These are phyloP conservation scores for Pogonus chalceus DNA, from an alignment of 1,140 invertebrate species.

Conservation along the genomic window DNA sequence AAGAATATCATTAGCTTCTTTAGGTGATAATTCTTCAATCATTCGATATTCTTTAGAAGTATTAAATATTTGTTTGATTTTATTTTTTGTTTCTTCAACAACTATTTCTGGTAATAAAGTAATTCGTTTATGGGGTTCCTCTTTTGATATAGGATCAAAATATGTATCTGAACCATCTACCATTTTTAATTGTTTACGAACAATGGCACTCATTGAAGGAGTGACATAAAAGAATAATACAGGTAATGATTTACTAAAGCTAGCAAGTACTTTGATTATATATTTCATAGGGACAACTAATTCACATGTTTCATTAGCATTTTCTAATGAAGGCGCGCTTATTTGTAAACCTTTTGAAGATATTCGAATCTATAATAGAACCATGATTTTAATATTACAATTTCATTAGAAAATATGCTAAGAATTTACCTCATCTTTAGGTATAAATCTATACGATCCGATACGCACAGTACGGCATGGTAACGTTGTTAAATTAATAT, in stretches of 20 bases:
- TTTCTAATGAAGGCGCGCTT: constrained; percentile 51
- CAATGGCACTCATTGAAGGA: constrained; percentile 48
- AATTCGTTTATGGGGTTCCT: constrained; percentile 61
- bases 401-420: not conserved
- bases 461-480: constrained; percentile 66
- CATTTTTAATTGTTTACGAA: constrained; percentile 61
- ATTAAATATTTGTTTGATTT: constrained; percentile 58
- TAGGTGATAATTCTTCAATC: constrained; percentile 57
- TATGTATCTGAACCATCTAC: constrained; percentile 46
- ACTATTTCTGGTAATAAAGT: constrained; percentile 65
- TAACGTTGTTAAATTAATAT: constrained; percentile 26
- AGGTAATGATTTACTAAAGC: constrained; percentile 61
- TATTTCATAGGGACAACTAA: constrained; percentile 52
- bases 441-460: constrained; percentile 64
- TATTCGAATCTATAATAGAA: constrained; percentile 46
- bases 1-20: constrained; percentile 73
- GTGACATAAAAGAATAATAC: constrained; percentile 70
- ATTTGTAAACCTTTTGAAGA: constrained; percentile 55
- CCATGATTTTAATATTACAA: constrained; percentile 9
- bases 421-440: constrained; percentile 48
- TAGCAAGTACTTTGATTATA: constrained; percentile 60
- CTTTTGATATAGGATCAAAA: constrained; percentile 46
- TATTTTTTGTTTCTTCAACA: constrained; percentile 49
- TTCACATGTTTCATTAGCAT: constrained; percentile 44
- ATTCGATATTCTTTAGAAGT: constrained; percentile 30